phyloP scores from a whole-genome alignment of 2,113 vertebrate genomes.

The Glaucomys volans region DNA sequence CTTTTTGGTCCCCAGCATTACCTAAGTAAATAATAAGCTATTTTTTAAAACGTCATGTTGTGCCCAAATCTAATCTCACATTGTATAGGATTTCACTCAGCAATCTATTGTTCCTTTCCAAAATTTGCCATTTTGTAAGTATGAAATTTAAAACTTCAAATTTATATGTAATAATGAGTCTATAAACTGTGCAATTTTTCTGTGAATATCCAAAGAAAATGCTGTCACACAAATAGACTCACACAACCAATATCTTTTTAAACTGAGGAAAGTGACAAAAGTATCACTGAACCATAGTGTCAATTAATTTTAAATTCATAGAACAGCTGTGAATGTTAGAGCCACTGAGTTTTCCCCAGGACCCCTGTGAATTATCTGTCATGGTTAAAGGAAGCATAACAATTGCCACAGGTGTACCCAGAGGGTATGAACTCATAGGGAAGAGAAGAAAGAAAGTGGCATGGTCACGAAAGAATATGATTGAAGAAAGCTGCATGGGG shows the following conservation, averaged over 20 bases:
- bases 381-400: conserved; percentile 43
- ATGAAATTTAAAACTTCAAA: not conserved
- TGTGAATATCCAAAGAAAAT: not conserved
- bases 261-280: not conserved
- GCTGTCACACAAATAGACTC: not conserved
- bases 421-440: not conserved
- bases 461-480: not conserved
- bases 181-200: not conserved
- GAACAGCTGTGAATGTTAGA: conserved; percentile 37
- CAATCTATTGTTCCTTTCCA: not conserved
- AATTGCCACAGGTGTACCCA: conserved; percentile 24
- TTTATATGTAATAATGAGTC: not conserved
- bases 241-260: not conserved
- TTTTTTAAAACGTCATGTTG: not conserved
- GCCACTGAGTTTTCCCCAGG: not conserved
- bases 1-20: too few species aligned
- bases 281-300: not conserved
- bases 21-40: too few species aligned
- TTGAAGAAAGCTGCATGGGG: not conserved
- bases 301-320: conserved; percentile 72
- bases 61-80: not conserved
- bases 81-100: not conserved
- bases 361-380: conserved; percentile 44
- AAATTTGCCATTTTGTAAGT: not conserved
- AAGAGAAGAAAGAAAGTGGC: not conserved